Percentiles rank a stretch among this genome's conserved stretches.
Evolutionary conservation across 2,113 vertebrate species (phyloP).

Genomic region (Arizona elegans): DNA sequence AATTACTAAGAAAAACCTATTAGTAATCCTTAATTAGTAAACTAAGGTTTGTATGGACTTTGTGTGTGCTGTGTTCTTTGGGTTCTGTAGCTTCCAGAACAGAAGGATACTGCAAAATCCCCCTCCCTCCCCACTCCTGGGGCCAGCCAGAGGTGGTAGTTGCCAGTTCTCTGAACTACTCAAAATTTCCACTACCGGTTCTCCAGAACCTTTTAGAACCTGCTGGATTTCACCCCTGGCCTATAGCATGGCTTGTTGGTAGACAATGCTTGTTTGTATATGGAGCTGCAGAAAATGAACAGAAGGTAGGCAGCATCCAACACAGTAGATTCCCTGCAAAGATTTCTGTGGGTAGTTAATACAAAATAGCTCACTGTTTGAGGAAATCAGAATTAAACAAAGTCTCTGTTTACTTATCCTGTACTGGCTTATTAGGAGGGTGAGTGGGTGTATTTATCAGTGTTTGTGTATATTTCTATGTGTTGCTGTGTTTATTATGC

Average conservation of each 20-base stretch:
- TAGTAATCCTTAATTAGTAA: too few species aligned
- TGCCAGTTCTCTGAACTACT: too few species aligned
- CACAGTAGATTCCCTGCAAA: not conserved
- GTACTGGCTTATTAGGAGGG: slow-evolving; percentile 10
- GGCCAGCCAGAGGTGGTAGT: too few species aligned
- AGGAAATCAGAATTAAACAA: slow-evolving; percentile 20
- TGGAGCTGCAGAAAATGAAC: slow-evolving; percentile 10
- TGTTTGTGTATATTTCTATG: slow-evolving; percentile 31
- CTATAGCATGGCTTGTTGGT: not conserved
- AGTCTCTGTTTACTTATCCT: slow-evolving; percentile 14
- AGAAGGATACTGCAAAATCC: too few species aligned
- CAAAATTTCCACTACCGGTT: too few species aligned
- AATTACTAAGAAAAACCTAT: too few species aligned
- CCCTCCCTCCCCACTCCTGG: too few species aligned
- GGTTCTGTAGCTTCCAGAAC: too few species aligned
- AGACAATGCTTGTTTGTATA: not conserved
- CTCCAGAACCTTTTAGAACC: too few species aligned
- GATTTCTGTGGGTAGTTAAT: slow-evolving; percentile 17
- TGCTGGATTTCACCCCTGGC: not conserved
- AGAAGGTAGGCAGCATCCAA: slow-evolving; percentile 12
- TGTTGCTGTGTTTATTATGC: slow-evolving; percentile 31
- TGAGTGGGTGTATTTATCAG: slow-evolving; percentile 37
- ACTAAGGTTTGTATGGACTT: too few species aligned
- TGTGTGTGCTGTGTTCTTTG: too few species aligned
- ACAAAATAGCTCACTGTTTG: slow-evolving; percentile 24